A percentile compares a stretch with the other conserved stretches of the same genome.
Evolutionary conservation across 2,888 invertebrate species (phyloP).

Genomic region (Drosophila macrospina): DNA sequence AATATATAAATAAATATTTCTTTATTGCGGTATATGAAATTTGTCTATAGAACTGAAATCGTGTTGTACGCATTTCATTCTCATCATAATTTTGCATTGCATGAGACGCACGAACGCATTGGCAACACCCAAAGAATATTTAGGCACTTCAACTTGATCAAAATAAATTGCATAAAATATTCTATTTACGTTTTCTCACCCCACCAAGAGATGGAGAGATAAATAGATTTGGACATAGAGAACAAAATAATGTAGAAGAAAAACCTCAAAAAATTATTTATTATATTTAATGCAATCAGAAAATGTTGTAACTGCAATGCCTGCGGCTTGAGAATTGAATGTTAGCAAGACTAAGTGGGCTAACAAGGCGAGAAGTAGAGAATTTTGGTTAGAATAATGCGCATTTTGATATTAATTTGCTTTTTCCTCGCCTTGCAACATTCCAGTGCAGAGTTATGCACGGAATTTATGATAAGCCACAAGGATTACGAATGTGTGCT

Average conservation of each 20-base stretch:
- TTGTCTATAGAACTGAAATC: constrained; percentile 10
- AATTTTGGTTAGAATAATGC: constrained; percentile 43
- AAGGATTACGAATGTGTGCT: constrained; percentile 32
- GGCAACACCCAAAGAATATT: constrained; percentile 63
- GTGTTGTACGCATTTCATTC: constrained; percentile 18
- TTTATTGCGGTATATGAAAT: constrained; percentile 25
- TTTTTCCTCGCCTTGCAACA: constrained; percentile 23
- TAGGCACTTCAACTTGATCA: constrained; percentile 61
- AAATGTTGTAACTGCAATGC: constrained; percentile 68
- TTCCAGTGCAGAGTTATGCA: constrained; percentile 57
- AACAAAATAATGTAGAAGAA: constrained; percentile 2
- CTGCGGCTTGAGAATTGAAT: constrained; percentile 35
- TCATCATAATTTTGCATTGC: constrained; percentile 58
- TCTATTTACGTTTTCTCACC: constrained; percentile 70
- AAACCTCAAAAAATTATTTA: constrained; percentile 43
- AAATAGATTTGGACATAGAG: background rate
- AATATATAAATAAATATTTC: background rate
- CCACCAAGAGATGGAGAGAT: background rate
- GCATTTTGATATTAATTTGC: constrained; percentile 57
- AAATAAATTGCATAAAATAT: constrained; percentile 80
- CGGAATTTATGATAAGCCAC: constrained; percentile 69
- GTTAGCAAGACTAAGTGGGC: background rate
- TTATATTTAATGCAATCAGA: constrained; percentile 74
- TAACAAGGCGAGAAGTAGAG: background rate
- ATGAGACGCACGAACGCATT: constrained; percentile 72